These are phyloP conservation scores for Argya squamiceps DNA, from an alignment of 2,797 vertebrate genomes.

Conservation along the genomic window DNA sequence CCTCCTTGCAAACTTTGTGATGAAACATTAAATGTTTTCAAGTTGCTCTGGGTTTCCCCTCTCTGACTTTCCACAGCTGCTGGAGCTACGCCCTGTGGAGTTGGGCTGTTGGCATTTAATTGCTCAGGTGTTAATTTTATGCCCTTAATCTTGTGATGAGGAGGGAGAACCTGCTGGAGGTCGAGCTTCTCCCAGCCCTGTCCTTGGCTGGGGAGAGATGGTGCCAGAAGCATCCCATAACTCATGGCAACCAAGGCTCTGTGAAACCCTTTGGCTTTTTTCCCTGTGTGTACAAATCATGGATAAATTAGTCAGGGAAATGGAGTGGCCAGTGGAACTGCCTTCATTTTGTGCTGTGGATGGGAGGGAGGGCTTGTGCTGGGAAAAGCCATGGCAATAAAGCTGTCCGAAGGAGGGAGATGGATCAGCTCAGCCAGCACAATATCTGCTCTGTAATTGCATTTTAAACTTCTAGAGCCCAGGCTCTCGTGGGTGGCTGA, in stretches of 20 bases:
- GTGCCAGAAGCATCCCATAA: neutral
- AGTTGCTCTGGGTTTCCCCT: neutral
- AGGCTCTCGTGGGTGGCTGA: neutral
- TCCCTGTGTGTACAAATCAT: neutral
- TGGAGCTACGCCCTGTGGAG: neutral
- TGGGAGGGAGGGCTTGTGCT: neutral
- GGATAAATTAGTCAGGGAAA: neutral
- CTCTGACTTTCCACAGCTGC: neutral
- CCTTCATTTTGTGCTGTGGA: rapidly evolving
- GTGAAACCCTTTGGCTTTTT: neutral
- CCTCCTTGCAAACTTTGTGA: rapidly evolving
- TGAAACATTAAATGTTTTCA: neutral
- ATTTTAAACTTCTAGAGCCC: neutral
- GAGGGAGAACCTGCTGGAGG: neutral
- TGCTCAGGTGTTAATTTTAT: neutral
- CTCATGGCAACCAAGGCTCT: neutral
- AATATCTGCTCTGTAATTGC: neutral
- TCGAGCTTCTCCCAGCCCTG: neutral
- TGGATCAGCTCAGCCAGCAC: neutral
- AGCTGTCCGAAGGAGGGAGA: neutral
- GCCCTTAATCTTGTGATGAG: neutral
- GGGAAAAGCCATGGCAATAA: neutral
- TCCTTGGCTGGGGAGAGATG: neutral
- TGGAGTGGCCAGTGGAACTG: neutral
- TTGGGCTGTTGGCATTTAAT: neutral